These are phyloP conservation scores for Scaptomyza flava DNA, from an alignment of 2,888 invertebrate species.

Conservation along the genomic window DNA sequence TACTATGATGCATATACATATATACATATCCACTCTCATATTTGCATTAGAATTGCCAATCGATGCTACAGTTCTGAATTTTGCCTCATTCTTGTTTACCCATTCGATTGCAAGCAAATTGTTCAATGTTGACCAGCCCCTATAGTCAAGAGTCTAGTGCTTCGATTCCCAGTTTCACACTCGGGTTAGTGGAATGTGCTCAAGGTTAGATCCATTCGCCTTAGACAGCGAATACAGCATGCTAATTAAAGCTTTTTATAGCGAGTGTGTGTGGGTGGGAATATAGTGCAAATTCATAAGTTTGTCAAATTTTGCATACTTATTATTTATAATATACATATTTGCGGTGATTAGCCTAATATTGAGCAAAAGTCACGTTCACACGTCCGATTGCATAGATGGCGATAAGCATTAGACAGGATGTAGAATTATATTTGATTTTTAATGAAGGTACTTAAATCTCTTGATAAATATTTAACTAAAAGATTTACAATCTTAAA, in stretches of 20 bases:
- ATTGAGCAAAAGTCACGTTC: constrained; percentile 40
- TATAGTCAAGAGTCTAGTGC: constrained; percentile 29
- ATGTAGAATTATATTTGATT: constrained; percentile 9
- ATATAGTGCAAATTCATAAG: constrained; percentile 36
- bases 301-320: constrained; percentile 46
- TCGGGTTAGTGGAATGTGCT: constrained; percentile 6
- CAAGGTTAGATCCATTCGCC: constrained; percentile 20
- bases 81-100: constrained; percentile 40
- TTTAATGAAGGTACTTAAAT: neutral
- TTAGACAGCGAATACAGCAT: constrained; percentile 22
- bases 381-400: constrained; percentile 22
- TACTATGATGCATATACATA: neutral
- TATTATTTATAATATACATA: constrained; percentile 11
- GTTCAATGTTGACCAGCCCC: constrained; percentile 57
- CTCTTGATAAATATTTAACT: constrained; percentile 2
- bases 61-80: constrained; percentile 12
- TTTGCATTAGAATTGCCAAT: constrained; percentile 42
- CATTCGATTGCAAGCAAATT: constrained; percentile 48
- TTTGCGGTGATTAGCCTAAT: constrained; percentile 28
- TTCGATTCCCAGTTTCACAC: constrained; percentile 12
- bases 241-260: too few relatives aligned
- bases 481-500: neutral
- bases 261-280: too few relatives aligned
- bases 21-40: constrained; percentile 7
- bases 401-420: constrained; percentile 35